These are phyloP conservation scores for Mionectes olivaceus DNA, from an alignment of 2,797 vertebrate genomes.

Conservation along the genomic window DNA sequence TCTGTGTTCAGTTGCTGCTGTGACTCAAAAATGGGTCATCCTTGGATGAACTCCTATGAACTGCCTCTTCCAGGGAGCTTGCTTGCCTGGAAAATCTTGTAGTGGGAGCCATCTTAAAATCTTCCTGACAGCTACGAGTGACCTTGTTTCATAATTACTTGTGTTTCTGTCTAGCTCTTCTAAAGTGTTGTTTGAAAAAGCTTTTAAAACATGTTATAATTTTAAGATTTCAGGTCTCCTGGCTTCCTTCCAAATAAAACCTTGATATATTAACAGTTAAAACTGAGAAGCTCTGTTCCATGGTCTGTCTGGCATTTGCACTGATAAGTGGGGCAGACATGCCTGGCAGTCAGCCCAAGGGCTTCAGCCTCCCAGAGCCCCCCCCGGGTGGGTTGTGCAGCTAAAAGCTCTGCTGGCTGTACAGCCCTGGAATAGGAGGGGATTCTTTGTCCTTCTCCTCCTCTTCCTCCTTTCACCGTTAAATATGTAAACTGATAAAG, in stretches of 20 bases:
- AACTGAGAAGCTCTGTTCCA: neutral
- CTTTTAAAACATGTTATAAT: constrained; percentile 40
- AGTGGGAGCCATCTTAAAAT: constrained; percentile 39
- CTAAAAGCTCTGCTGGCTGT: neutral
- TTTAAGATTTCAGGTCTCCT: constrained; percentile 39
- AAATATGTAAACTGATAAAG: neutral
- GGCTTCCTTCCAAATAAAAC: constrained; percentile 51
- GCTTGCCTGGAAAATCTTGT: constrained; percentile 41
- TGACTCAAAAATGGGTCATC: constrained; percentile 56
- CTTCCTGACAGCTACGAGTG: constrained; percentile 47
- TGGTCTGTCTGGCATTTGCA: constrained; percentile 38
- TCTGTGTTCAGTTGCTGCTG: constrained; percentile 9
- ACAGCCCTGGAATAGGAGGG: neutral
- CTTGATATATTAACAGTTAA: constrained; percentile 31
- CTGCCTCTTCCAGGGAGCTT: constrained; percentile 28
- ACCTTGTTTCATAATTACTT: constrained; percentile 38
- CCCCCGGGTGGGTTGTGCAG: neutral
- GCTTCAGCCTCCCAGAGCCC: neutral
- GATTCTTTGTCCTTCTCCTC: neutral
- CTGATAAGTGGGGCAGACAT: constrained; percentile 48
- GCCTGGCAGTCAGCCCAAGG: constrained; percentile 44
- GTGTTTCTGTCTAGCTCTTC: constrained; percentile 37
- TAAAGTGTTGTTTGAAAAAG: constrained; percentile 34
- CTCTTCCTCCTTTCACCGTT: neutral
- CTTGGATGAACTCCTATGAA: constrained; percentile 50